A percentile compares a stretch with the other conserved stretches of the same genome.
phyloP scores from a whole-genome alignment of 2,888 invertebrate genomes.

The Baronia brevicornis region DNA sequence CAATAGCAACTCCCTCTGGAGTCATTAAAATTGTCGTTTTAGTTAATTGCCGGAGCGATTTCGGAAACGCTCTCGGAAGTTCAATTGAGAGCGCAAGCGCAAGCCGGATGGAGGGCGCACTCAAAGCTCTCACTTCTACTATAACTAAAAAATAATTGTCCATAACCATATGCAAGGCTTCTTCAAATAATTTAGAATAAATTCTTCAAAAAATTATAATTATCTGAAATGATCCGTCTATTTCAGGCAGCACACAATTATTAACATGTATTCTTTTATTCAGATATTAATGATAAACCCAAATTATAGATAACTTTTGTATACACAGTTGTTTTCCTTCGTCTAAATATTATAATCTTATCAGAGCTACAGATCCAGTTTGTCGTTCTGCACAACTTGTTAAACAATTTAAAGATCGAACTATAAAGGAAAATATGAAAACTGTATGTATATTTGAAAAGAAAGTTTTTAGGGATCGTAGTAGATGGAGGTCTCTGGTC shows the following conservation, averaged over 20 bases:
- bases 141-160: conserved; percentile 3
- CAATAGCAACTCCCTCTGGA: conserved; percentile 59
- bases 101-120: conserved; percentile 62
- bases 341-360: no score
- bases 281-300: no score
- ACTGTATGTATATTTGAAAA: no score
- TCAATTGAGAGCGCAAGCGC: conserved; percentile 66
- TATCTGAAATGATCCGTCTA: conserved; percentile 27
- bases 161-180: conserved; percentile 2
- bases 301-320: no score
- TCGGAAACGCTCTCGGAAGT: conserved; percentile 72
- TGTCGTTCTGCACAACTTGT: no score
- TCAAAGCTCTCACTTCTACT: conserved; percentile 49
- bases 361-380: no score
- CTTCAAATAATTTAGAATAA: conserved; percentile 20
- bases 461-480: no score
- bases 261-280: conserved; percentile 46
- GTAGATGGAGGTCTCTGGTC: no score
- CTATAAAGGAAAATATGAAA: no score
- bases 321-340: no score
- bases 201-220: conserved; percentile 24
- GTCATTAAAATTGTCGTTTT: conserved; percentile 54
- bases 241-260: conserved; percentile 51
- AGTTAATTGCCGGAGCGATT: conserved; percentile 48
- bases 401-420: no score